Evolutionary conservation across 2,888 invertebrate species (phyloP).

Genomic region (Emmelina monodactyla): DNA sequence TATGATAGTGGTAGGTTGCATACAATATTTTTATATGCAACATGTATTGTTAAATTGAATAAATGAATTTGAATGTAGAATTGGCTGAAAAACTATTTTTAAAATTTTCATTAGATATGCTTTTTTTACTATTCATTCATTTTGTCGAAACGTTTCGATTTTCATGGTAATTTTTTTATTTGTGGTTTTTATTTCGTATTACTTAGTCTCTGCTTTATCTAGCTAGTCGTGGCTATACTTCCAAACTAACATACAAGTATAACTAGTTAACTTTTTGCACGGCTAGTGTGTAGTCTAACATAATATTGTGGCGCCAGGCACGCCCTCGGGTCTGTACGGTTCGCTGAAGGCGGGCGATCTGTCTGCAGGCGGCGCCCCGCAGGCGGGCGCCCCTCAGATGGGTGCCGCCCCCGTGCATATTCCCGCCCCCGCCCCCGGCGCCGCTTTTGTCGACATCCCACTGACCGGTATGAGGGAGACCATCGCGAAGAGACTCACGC

Average conservation of each 20-base stretch:
- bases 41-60: too few species aligned
- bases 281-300: slow-evolving; percentile 6
- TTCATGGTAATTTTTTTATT: too few species aligned
- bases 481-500: slow-evolving; percentile 87
- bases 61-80: too few species aligned
- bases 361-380: slow-evolving; percentile 26
- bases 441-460: slow-evolving; percentile 78
- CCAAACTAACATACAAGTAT: neutral
- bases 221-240: too few species aligned
- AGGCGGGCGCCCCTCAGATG: slow-evolving; percentile 19
- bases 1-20: too few species aligned
- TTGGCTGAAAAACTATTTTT: too few species aligned
- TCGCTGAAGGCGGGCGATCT: slow-evolving; percentile 86
- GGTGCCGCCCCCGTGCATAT: slow-evolving; percentile 24
- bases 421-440: slow-evolving; percentile 47
- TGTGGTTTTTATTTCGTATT: too few species aligned
- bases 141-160: too few species aligned
- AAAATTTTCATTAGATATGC: too few species aligned
- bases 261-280: neutral
- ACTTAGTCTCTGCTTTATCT: too few species aligned
- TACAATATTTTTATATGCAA: too few species aligned
- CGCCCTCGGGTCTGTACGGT: slow-evolving; percentile 82
- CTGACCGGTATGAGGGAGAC: slow-evolving; percentile 83
- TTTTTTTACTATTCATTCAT: too few species aligned
- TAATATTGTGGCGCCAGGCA: slow-evolving; percentile 54